Percentiles rank a stretch among this genome's conserved stretches.
These are phyloP conservation scores for Cosmia pyralina DNA, from an alignment of 2,888 invertebrate species.

Conservation along the genomic window DNA sequence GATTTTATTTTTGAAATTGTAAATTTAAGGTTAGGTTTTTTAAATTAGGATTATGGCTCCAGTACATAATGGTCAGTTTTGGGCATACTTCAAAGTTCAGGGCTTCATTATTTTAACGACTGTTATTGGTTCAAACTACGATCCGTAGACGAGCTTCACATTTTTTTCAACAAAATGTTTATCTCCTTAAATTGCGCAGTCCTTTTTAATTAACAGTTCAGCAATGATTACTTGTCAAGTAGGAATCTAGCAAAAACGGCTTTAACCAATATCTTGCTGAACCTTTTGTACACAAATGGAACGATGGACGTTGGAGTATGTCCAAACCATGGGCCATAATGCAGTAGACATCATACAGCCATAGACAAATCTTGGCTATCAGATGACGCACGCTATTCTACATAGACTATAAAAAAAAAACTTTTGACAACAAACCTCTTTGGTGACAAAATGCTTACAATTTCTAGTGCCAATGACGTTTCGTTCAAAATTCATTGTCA, in stretches of 20 bases:
- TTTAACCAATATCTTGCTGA: background rate
- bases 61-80: constrained; percentile 26
- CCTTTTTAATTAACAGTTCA: background rate
- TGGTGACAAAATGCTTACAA: constrained; percentile 60
- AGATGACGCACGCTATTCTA: constrained; percentile 58
- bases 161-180: background rate
- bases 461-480: constrained; percentile 73
- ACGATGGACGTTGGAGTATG: constrained; percentile 37
- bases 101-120: background rate
- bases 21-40: constrained; percentile 50
- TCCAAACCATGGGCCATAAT: constrained; percentile 14
- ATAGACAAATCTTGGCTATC: constrained; percentile 46
- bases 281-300: background rate
- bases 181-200: background rate
- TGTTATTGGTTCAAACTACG: background rate
- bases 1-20: constrained; percentile 51
- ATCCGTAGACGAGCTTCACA: background rate
- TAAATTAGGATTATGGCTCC: constrained; percentile 42
- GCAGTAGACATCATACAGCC: constrained; percentile 41
- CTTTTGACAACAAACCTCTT: constrained; percentile 61
- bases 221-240: too few species aligned
- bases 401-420: constrained; percentile 44
- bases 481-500: constrained; percentile 69
- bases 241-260: background rate
- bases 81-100: constrained; percentile 30